phyloP scores from a whole-genome alignment of 2,113 vertebrate species.

The Dasyornis broadbenti region DNA sequence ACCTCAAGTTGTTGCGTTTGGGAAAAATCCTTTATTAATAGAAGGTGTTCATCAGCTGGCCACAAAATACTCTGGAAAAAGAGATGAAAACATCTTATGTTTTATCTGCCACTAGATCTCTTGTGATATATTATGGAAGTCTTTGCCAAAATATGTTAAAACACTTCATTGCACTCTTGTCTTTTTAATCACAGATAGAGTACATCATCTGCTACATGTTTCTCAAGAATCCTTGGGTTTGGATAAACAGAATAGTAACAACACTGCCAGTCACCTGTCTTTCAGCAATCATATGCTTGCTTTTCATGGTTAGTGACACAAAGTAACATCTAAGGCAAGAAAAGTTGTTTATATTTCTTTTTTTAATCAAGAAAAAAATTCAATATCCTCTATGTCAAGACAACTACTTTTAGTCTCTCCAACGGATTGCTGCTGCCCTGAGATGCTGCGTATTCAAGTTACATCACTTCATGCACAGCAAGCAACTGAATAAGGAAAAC shows the following conservation, averaged over 20 bases:
- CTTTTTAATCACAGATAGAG: not conserved
- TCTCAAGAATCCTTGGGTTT: not conserved
- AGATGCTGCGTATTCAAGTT: not conserved
- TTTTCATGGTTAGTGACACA: not conserved
- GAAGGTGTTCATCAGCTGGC: not conserved
- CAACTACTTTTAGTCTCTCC: not conserved
- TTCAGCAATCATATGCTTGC: not conserved
- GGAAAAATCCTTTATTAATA: not conserved
- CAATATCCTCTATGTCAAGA: not conserved
- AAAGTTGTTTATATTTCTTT: not conserved
- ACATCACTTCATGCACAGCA: not conserved
- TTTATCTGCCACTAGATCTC: not conserved
- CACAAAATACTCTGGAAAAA: not conserved
- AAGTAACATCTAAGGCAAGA: not conserved
- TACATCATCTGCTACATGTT: accelerated
- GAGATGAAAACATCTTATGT: not conserved
- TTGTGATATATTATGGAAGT: not conserved
- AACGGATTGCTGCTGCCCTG: not conserved
- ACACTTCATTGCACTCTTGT: not conserved
- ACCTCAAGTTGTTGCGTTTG: not conserved
- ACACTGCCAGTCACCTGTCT: not conserved
- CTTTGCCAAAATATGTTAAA: not conserved
- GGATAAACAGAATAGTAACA: not conserved
- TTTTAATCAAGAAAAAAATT: not conserved
- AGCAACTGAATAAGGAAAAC: not conserved